Percentiles rank a stretch among this genome's conserved stretches.
Evolutionary conservation across 2,888 invertebrate genomes (phyloP).

Genomic region (Ectemnius cavifrons): DNA sequence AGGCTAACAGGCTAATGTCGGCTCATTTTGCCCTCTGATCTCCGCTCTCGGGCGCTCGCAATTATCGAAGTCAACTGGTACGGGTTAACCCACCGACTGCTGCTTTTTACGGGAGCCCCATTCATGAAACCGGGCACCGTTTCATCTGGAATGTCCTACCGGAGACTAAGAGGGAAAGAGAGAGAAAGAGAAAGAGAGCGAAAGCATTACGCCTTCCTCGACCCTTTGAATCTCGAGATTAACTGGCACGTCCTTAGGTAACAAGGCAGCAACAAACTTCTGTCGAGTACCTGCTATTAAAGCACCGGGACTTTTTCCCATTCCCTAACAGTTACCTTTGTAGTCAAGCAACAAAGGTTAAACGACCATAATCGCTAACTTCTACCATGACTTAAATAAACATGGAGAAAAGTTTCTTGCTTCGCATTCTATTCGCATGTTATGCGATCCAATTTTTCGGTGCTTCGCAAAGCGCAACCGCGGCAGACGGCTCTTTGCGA

Average conservation of each 20-base stretch:
- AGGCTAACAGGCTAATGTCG: constrained; percentile 74
- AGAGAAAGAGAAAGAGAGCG: constrained; percentile 6
- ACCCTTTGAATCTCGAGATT: constrained; percentile 20
- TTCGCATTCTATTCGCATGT: background rate
- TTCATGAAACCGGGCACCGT: constrained; percentile 59
- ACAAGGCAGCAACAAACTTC: no score
- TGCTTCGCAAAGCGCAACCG: background rate
- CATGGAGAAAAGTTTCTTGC: background rate
- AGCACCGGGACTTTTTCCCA: no score
- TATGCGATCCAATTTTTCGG: background rate
- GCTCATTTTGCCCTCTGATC: constrained; percentile 73
- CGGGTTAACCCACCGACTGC: constrained; percentile 69
- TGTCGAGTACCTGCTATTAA: no score
- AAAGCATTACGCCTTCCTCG: constrained; percentile 10
- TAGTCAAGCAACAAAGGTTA: no score
- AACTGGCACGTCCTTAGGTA: constrained; percentile 1
- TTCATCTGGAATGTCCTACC: constrained; percentile 49
- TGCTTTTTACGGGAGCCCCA: constrained; percentile 59
- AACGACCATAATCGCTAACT: no score
- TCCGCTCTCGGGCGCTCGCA: constrained; percentile 61
- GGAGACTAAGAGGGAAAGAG: no score
- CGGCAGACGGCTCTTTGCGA: constrained; percentile 10
- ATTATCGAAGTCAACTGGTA: constrained; percentile 75
- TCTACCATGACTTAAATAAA: no score
- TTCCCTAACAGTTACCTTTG: no score